A percentile compares a stretch with the other conserved stretches of the same genome.
Conservation (phyloP, 2,797 vertebrate species). For the Enteromius trimaculatus region DNA sequence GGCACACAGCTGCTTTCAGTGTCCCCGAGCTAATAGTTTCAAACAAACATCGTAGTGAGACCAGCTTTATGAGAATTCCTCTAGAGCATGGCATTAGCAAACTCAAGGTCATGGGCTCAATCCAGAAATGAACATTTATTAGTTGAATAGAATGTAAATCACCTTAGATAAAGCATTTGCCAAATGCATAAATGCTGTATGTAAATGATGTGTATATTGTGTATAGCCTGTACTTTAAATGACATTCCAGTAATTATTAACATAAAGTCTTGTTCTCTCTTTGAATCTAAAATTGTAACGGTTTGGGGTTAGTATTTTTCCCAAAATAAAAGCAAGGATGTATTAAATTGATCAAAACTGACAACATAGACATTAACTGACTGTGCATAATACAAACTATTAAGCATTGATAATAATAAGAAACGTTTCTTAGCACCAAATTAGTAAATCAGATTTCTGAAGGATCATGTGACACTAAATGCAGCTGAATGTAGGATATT, state of each 20-base stretch:
- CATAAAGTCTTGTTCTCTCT: background rate
- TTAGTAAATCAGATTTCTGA: too few species aligned
- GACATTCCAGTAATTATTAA: conserved; percentile 36
- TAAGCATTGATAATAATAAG: too few species aligned
- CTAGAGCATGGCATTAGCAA: background rate
- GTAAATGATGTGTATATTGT: background rate
- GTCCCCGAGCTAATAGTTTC: background rate
- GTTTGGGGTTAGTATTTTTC: background rate
- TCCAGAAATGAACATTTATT: background rate
- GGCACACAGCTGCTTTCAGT: background rate
- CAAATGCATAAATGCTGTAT: background rate
- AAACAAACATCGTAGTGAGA: background rate
- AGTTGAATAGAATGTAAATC: background rate
- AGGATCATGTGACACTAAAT: background rate
- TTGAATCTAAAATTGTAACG: too few species aligned
- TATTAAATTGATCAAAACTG: background rate
- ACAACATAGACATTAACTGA: background rate
- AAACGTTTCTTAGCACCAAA: too few species aligned
- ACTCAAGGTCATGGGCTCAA: background rate
- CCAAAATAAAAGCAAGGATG: background rate
- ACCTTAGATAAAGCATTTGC: background rate
- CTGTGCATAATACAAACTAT: background rate
- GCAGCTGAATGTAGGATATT: background rate
- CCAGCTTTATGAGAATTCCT: background rate
- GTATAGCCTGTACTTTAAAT: background rate